phyloP scores from a whole-genome alignment of 2,888 invertebrate genomes.

The Thecophora atra region DNA sequence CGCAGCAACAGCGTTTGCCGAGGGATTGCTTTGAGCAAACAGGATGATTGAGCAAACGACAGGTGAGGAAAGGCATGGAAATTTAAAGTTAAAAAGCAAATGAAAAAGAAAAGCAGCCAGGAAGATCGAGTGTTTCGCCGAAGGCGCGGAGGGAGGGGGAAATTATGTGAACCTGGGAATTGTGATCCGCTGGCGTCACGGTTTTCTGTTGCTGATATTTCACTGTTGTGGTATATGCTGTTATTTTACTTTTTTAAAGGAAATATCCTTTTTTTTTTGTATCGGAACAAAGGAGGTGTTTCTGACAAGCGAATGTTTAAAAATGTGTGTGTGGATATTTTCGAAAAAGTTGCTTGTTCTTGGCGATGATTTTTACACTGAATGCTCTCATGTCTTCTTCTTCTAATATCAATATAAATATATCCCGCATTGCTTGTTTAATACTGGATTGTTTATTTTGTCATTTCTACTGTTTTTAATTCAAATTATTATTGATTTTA shows the following conservation, averaged over 20 bases:
- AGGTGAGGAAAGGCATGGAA: not conserved
- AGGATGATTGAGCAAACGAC: not conserved
- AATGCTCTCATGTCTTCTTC: too few species aligned
- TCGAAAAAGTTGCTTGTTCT: too few species aligned
- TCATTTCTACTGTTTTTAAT: too few species aligned
- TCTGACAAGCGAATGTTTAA: slow-evolving; percentile 17
- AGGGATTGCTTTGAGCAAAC: too few species aligned
- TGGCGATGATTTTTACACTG: too few species aligned
- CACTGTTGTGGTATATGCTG: too few species aligned
- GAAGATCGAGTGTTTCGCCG: not conserved
- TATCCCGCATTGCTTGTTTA: too few species aligned
- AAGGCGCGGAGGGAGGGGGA: not conserved
- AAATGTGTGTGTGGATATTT: slow-evolving; percentile 21
- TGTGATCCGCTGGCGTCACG: slow-evolving; percentile 3
- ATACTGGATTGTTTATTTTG: too few species aligned
- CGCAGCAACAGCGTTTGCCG: not conserved
- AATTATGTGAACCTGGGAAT: not conserved
- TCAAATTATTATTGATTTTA: too few species aligned
- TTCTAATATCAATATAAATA: too few species aligned
- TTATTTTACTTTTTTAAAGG: not conserved
- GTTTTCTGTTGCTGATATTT: not conserved
- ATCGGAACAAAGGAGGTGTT: not conserved
- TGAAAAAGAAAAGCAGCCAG: not conserved
- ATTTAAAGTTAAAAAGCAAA: not conserved
- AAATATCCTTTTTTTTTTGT: not conserved